These are phyloP conservation scores for Myiozetetes cayanensis DNA, from an alignment of 2,113 vertebrate genomes.

Conservation along the genomic window DNA sequence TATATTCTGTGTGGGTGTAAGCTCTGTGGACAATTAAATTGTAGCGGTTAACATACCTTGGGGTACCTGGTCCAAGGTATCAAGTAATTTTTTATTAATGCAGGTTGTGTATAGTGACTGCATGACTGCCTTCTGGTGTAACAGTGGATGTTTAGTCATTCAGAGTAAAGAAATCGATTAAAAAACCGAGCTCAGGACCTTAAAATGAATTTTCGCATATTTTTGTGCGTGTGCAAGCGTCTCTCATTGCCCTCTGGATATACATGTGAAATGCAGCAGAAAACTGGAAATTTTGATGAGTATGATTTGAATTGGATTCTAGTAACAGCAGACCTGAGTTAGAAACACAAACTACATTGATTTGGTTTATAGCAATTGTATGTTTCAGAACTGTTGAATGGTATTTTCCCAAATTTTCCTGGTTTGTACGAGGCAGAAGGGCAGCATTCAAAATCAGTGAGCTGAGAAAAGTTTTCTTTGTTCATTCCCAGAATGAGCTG, in stretches of 20 bases:
- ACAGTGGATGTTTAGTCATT: neutral
- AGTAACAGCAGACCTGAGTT: neutral
- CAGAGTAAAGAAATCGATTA: neutral
- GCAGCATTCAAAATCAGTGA: neutral
- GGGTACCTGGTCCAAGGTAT: neutral
- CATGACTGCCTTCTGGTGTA: neutral
- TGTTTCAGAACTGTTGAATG: neutral
- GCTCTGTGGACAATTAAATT: neutral
- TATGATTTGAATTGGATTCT: neutral
- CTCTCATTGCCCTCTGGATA: neutral
- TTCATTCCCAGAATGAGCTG: neutral
- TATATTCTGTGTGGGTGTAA: rapidly evolving
- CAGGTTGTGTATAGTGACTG: neutral
- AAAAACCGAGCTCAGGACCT: neutral
- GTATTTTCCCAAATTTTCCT: neutral
- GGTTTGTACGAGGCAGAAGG: neutral
- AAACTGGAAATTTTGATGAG: neutral
- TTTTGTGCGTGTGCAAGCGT: neutral
- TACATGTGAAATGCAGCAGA: neutral
- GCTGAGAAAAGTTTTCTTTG: constrained; percentile 4
- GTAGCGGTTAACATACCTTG: neutral
- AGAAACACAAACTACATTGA: neutral
- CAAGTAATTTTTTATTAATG: neutral
- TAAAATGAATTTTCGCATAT: neutral
- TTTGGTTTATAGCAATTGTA: neutral